These are phyloP conservation scores for Oncorhynchus clarkii DNA, from an alignment of 2,113 vertebrate species.

Conservation along the genomic window DNA sequence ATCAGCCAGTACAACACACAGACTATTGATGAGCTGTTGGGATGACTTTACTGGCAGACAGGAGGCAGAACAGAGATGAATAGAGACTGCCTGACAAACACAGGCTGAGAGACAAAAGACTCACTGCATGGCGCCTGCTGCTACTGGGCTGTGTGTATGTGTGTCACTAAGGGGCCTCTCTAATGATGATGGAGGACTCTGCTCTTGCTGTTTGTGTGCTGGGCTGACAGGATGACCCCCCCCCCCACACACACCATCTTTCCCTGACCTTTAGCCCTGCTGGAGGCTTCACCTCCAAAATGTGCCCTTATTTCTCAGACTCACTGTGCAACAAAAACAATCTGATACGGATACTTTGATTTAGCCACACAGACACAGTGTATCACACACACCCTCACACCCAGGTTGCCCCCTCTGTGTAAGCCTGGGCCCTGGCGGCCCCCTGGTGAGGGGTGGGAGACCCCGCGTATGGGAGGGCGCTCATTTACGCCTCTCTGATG, in stretches of 20 bases:
- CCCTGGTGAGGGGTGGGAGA: conserved; percentile 55
- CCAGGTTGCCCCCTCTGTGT: conserved; percentile 50
- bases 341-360: background rate
- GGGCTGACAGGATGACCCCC: background rate
- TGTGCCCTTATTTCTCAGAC: no score
- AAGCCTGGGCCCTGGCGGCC: conserved; percentile 55
- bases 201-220: background rate
- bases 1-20: no score
- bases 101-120: background rate
- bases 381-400: conserved; percentile 5
- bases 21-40: no score
- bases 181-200: background rate
- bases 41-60: no score
- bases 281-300: no score
- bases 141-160: background rate
- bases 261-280: background rate
- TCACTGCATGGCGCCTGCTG: no score
- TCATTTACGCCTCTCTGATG: conserved; percentile 73
- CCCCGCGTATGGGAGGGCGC: conserved; percentile 59
- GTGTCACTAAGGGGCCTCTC: background rate
- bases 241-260: background rate
- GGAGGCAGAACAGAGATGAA: conserved; percentile 5
- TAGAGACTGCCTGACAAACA: background rate
- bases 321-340: no score
- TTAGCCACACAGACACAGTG: conserved; percentile 1